These are phyloP conservation scores for Calosoma granatense DNA, from an alignment of 1,140 invertebrate genomes.

Conservation along the genomic window DNA sequence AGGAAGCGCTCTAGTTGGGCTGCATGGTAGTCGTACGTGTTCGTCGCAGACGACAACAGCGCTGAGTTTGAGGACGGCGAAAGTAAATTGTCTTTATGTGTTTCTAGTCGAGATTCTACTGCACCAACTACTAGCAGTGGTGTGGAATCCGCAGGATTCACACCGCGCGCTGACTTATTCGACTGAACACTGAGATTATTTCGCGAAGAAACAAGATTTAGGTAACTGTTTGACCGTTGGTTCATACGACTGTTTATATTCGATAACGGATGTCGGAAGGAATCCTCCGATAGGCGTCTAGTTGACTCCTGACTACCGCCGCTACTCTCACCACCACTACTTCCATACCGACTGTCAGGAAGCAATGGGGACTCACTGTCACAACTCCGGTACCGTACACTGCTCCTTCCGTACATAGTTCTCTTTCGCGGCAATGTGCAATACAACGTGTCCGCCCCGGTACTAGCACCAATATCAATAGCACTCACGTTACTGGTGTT, in stretches of 20 bases:
- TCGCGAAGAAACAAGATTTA: conserved; percentile 34
- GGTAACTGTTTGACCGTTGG: conserved; percentile 41
- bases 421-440: conserved; percentile 49
- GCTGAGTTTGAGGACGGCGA: conserved; percentile 30
- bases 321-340: conserved; percentile 35
- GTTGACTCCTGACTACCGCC: conserved; percentile 18
- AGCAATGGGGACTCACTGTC: conserved; percentile 60
- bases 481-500: background rate
- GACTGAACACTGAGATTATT: conserved; percentile 27
- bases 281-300: conserved; percentile 21
- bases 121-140: conserved; percentile 42
- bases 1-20: conserved; percentile 63
- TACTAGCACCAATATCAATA: conserved; percentile 16
- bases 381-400: conserved; percentile 40
- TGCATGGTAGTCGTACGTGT: conserved; percentile 61
- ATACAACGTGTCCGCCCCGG: conserved; percentile 37
- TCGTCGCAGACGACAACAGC: conserved; percentile 36
- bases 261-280: conserved; percentile 12
- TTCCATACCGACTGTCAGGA: conserved; percentile 37
- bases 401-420: conserved; percentile 25
- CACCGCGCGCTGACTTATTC: background rate
- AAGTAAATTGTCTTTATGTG: conserved; percentile 13
- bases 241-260: conserved; percentile 25
- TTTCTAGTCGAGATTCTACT: conserved; percentile 26
- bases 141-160: conserved; percentile 34